Percentiles rank a stretch among this genome's conserved stretches.
These are phyloP conservation scores for Chiloscyllium plagiosum DNA, from an alignment of 2,113 vertebrate species.

Conservation along the genomic window DNA sequence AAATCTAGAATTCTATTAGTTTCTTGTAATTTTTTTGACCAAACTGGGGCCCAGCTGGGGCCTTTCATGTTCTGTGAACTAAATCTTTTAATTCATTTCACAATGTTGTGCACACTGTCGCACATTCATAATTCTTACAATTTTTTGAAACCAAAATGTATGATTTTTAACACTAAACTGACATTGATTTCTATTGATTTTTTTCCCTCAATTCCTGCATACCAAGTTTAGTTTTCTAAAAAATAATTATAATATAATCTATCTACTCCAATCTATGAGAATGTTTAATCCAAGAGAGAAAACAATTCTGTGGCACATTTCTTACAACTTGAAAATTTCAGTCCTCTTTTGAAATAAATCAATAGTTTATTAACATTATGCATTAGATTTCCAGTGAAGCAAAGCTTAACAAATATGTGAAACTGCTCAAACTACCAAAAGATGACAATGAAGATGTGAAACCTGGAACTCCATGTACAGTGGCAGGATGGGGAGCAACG, in stretches of 20 bases:
- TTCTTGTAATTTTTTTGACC: background rate
- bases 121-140: background rate
- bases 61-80: background rate
- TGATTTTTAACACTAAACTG: background rate
- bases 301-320: background rate
- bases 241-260: background rate
- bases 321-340: background rate
- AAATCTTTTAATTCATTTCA: background rate
- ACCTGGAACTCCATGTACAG: conserved; percentile 46
- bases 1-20: background rate
- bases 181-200: background rate
- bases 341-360: background rate
- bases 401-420: conserved; percentile 46
- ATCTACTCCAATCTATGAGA: background rate
- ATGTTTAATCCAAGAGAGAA: background rate
- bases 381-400: conserved; percentile 49
- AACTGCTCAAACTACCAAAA: conserved; percentile 44
- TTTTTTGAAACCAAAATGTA: background rate
- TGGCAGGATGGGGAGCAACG: conserved; percentile 50
- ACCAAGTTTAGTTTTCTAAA: background rate
- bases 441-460: conserved; percentile 41
- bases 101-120: too few species aligned
- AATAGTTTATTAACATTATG: conserved; percentile 2
- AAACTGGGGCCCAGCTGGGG: background rate
- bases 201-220: background rate